Evolutionary conservation across 30 jellyfish, hydroid and myxozoan species (phyloP), one percentile per base, ranked within the genome.

Genomic region (Chironex yamaguchii): DNA sequence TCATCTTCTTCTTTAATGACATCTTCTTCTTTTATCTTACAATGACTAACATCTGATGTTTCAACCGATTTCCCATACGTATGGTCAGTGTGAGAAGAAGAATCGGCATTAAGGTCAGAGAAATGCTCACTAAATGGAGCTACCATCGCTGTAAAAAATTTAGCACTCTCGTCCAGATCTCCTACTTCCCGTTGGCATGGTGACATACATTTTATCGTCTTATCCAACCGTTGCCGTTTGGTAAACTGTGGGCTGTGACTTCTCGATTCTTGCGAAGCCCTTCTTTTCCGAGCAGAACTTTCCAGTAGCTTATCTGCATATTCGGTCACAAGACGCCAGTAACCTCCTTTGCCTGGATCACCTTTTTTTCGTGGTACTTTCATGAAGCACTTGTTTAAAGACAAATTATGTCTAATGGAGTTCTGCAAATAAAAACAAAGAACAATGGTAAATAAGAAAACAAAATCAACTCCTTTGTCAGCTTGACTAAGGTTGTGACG

Each of bases 301-400:
- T 95, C 99, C 30, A 95, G 79, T 27, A 95, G 79, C 71, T 89
- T 89, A 29, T 95, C 96, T 0, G 99, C 99, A 67, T 71, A 95
- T 34, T 95, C 99, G 4, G 97, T 95, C 14, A 95, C 97, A 52
- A 95, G 89, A 31, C 96, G 85, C 99, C 99, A 96, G 66, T 96
- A 96, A 35, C 99, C 99, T 1, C 99, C 99, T 79, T 96, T 96
- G 33, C 99, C 99, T 2, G 98, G 99, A 72, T 96, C 99, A 28
- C 99, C 99, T 64, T 90, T 90, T 79, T 87, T 96, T 3, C 99
- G 96, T 1, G 99, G 99, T 2, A 96, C 96, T 76, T 96, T 96
- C 17, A 85, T 92, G 72, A 96, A 96, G 79, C 99, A 96, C 65
- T 96, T 96, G 87, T 96, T 96, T 67, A 96, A 53, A 3, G 99